A percentile compares a stretch with the other conserved stretches of the same genome.
Conservation (phyloP, 2,888 invertebrate species). For the Osedax frankpressi region DNA sequence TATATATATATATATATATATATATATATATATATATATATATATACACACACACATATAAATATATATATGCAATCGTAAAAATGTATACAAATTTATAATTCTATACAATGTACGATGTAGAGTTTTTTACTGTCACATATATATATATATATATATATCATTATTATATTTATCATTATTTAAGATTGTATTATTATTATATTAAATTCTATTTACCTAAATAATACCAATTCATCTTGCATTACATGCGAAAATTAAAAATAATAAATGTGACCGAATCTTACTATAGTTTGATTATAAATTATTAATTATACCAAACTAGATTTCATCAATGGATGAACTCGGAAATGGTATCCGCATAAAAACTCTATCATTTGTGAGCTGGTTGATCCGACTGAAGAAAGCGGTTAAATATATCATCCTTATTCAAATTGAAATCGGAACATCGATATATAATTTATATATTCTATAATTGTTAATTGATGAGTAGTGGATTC, state of each 20-base stretch:
- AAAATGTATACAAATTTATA: no score
- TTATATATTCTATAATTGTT: no score
- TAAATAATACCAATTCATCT: background rate
- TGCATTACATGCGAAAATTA: background rate
- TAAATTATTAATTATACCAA: background rate
- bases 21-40: background rate
- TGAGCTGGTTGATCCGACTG: constrained; percentile 56
- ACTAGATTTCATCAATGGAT: constrained; percentile 47
- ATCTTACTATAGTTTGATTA: background rate
- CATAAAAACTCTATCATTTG: constrained; percentile 58
- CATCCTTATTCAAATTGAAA: no score
- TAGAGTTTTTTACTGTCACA: no score
- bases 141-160: no score
- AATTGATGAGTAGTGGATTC: no score
- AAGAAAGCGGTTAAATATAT: constrained; percentile 63
- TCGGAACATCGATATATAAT: no score
- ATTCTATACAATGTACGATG: no score
- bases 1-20: no score
- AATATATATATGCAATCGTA: background rate
- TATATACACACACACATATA: background rate
- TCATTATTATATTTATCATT: no score
- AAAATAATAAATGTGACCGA: constrained; percentile 6
- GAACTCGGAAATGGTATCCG: constrained; percentile 54
- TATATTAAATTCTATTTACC: no score
- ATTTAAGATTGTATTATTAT: no score